These are phyloP conservation scores for Myopa tessellatipennis DNA, from an alignment of 2,888 invertebrate species.

Conservation along the genomic window DNA sequence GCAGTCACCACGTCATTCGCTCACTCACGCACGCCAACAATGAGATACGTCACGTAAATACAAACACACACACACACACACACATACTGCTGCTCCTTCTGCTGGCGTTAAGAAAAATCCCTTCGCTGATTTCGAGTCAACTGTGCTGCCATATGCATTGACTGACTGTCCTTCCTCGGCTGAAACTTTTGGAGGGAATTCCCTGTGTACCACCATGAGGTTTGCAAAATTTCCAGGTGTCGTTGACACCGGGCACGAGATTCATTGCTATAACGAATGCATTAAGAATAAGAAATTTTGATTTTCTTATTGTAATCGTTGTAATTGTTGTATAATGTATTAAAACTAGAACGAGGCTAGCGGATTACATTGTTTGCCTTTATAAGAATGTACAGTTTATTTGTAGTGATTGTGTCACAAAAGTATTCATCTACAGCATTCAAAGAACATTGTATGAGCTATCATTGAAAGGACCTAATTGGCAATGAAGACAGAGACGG, in stretches of 20 bases:
- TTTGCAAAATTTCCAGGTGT: slow-evolving; percentile 48
- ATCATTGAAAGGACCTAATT: slow-evolving; percentile 9
- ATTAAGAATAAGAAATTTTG: slow-evolving; percentile 12
- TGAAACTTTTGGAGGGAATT: slow-evolving; percentile 30
- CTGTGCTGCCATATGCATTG: neutral
- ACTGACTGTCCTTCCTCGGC: neutral
- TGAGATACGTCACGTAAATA: neutral
- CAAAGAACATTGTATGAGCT: neutral
- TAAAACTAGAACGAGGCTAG: neutral
- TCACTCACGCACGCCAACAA: slow-evolving; percentile 13
- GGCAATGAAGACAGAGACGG: neutral
- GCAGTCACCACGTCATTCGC: slow-evolving; percentile 30
- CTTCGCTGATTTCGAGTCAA: neutral
- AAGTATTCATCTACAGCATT: neutral
- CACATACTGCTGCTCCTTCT: neutral
- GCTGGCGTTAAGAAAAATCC: slow-evolving; percentile 9
- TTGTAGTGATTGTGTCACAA: slow-evolving; percentile 1
- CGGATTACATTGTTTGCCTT: neutral
- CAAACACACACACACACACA: neutral
- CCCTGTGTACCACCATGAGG: slow-evolving; percentile 8
- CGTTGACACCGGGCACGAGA: slow-evolving; percentile 43
- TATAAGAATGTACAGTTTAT: neutral
- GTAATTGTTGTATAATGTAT: slow-evolving; percentile 5
- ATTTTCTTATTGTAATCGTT: slow-evolving; percentile 11
- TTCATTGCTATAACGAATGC: slow-evolving; percentile 12